These are phyloP conservation scores for Limulus polyphemus DNA, from an alignment of 2,888 invertebrate genomes.

Conservation along the genomic window DNA sequence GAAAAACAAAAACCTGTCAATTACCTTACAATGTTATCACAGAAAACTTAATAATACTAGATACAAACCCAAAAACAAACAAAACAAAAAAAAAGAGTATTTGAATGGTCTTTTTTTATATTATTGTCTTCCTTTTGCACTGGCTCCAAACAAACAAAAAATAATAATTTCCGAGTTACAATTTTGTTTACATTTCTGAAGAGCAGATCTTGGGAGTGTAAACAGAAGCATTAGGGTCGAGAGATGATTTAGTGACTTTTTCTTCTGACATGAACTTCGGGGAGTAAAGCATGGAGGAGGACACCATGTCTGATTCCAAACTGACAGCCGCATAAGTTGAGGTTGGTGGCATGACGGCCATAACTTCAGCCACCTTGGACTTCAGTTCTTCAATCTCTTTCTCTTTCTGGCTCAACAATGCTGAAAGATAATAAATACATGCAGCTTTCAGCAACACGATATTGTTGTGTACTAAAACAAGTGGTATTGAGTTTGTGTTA, in stretches of 20 bases:
- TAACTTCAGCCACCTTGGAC: conserved; percentile 76
- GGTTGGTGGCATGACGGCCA: conserved; percentile 68
- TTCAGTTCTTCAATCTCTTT: conserved; percentile 84
- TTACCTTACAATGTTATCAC: no score
- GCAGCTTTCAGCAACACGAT: no score
- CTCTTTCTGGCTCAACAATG: conserved; percentile 65
- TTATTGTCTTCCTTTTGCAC: no score
- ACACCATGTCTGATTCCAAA: conserved; percentile 22
- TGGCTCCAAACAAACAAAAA: no score
- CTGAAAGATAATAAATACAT: conserved; percentile 42
- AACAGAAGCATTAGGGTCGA: conserved; percentile 82
- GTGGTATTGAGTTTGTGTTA: no score
- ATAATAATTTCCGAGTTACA: no score
- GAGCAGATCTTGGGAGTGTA: conserved; percentile 61
- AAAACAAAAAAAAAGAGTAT: no score
- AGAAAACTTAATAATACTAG: no score
- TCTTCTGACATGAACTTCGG: conserved; percentile 27
- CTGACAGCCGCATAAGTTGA: conserved; percentile 12
- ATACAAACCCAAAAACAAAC: no score
- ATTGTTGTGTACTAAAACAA: no score
- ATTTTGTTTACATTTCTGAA: background rate
- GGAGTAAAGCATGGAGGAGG: conserved; percentile 26
- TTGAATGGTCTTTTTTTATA: no score
- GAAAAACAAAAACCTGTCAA: no score
- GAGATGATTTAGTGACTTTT: conserved; percentile 40